Conservation (phyloP, 2,888 invertebrate species). For the Watsonalla binaria region DNA sequence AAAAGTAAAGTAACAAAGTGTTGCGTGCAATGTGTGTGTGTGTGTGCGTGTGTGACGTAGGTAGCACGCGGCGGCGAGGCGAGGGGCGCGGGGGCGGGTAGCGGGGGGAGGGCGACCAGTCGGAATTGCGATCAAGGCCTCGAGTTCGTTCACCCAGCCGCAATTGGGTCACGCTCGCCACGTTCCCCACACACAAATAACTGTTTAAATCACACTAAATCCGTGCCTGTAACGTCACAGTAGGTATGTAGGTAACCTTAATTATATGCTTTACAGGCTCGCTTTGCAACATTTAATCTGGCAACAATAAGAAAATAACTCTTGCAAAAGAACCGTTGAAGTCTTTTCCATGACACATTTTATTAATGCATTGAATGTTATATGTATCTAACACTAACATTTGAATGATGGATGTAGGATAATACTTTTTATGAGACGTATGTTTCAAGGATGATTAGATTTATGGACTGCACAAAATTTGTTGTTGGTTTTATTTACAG, state of each 20-base stretch:
- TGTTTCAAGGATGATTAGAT: too few species aligned
- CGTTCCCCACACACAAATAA: slow-evolving; percentile 61
- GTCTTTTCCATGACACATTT: not conserved
- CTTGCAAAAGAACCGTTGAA: not conserved
- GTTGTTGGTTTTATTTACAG: too few species aligned
- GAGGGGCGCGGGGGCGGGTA: slow-evolving; percentile 18
- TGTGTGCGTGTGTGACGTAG: slow-evolving; percentile 40
- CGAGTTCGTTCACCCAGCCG: slow-evolving; percentile 72
- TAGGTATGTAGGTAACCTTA: slow-evolving; percentile 47
- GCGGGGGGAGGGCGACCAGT: slow-evolving; percentile 33
- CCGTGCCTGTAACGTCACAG: slow-evolving; percentile 63
- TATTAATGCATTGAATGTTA: too few species aligned
- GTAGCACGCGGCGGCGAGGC: slow-evolving; percentile 22
- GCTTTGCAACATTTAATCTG: not conserved
- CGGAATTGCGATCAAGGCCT: slow-evolving; percentile 78
- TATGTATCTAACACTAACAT: too few species aligned
- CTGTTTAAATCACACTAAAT: slow-evolving; percentile 69
- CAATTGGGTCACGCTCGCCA: slow-evolving; percentile 71
- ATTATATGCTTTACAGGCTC: slow-evolving; percentile 23
- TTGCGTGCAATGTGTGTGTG: slow-evolving; percentile 32
- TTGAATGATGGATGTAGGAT: too few species aligned
- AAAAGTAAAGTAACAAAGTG: slow-evolving; percentile 47
- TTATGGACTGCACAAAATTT: too few species aligned
- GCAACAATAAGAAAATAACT: slow-evolving; percentile 1
- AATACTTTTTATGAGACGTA: too few species aligned